Evolutionary conservation across 2,113 vertebrate species (phyloP), one percentile per base, ranked within the genome.

Genomic region (Marmota flaviventris): DNA sequence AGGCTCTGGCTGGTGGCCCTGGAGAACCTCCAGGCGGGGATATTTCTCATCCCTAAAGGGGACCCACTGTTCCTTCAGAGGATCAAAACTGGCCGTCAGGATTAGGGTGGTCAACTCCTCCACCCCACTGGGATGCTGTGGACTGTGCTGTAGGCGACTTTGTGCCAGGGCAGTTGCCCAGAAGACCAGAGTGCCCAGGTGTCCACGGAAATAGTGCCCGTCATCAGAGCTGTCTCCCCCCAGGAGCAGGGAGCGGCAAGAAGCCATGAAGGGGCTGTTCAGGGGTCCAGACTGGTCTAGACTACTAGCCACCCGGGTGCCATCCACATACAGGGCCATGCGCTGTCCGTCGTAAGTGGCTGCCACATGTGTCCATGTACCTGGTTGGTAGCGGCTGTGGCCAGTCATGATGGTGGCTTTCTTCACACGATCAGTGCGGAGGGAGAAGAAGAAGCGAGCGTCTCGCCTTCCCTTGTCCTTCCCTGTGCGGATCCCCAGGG

Each of bases 371-470:
- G 99, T 99, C 99, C 99, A 99, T 0, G 83, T 92, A 85, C 98
- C 98, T 0, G 99, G 98, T 27, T 53, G 98, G 98, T 99, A 99
- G 76, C 98, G 99, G 65, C 98, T 98, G 88, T 99, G 98, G 75
- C 99, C 98, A 0, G 93, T 98, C 87, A 99, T 97, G 2, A 98
- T 98, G 0, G 99, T 99, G 95, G 99, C 98, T 1, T 98, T 95
- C 32, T 97, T 97, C 0, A 99, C 98, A n/a, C 99, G 99, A 97
- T 99, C 99, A 0, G 99, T 99, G 67, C 99, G 99, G 0, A 99
- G 99, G 2, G 99, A 99, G 98, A 99, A 99, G 98, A 99, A 99
- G 98, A 99, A 99, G 75, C 99, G 99, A 11, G 99, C 99, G 0
- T 99, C 99, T 98, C 98, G 99, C 98, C 98, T 98, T 92, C 99